Base-by-base conservation (phyloP, 2,888 invertebrate genomes). In the Sialis fuliginosa region DNA sequence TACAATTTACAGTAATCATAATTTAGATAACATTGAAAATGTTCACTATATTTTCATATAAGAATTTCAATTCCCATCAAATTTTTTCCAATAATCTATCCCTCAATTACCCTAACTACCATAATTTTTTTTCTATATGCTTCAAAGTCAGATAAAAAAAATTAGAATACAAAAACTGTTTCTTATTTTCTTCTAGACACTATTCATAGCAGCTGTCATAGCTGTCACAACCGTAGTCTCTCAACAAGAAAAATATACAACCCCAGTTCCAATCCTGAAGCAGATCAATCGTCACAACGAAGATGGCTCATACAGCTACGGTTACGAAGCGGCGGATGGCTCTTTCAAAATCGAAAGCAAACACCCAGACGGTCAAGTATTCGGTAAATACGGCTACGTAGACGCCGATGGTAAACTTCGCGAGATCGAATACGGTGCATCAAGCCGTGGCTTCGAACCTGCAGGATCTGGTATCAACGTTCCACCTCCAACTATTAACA, bases 301-400 rank as follows among this genome's bases (percentile, higher is more conserved):
- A 52, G 88, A 89, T 54, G 88, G 87, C 1, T 87, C 87, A 8
- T 90, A 90, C 66, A 87, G 85, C 56, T 89, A 81, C 58, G 89
- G 88, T 0, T 90, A 85, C 63, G 89, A 90, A 63, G 83, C 77
- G 0, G 89, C 86, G 0, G 89, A 90, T 58, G 87, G 86, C 7
- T 79, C 82, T 44, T 88, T 83, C 68, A 88, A 88, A 66, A 87
- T 89, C 51, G 89, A 89, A 62, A 87, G 88, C 1, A 89, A 88
- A 63, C 83, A 84, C 56, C 72, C 83, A 0, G 80, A 74, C 42
- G 89, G 89, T 0, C 87, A 88, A 57, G 86, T 89, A 0, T 82
- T 78, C 45, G 90, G 90, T 49, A 90, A 89, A 61, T 90, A 89
- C 57, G 90, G 90, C n/a, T 90, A 88, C 61, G 72, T 87, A 1